Evolutionary conservation across 2,797 vertebrate genomes (phyloP).

Genomic region (Gambusia yucatana): DNA sequence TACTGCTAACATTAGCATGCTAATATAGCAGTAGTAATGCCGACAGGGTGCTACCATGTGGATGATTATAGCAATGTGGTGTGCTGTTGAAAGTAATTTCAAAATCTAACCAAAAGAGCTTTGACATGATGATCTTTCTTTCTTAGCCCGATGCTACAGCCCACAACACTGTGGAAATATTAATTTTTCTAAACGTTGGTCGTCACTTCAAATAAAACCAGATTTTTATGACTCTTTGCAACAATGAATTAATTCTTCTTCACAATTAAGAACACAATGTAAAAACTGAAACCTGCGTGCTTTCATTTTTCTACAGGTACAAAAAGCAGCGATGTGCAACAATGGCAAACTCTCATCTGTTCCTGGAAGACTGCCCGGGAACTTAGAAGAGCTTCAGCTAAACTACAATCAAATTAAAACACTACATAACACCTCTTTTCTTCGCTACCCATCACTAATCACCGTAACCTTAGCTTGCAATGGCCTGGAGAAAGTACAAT

Average conservation of each 20-base stretch:
- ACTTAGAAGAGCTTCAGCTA: slow-evolving; percentile 83
- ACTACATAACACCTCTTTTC: slow-evolving; percentile 81
- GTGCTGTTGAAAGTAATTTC: neutral
- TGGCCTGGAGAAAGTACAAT: slow-evolving; percentile 75
- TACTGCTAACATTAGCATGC: neutral
- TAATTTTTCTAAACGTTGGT: neutral
- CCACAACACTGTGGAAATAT: neutral
- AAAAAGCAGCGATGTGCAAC: slow-evolving; percentile 80
- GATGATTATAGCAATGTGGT: neutral
- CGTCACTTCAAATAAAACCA: neutral
- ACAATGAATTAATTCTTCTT: neutral
- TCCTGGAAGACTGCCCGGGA: slow-evolving; percentile 75
- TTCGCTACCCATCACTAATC: slow-evolving; percentile 78
- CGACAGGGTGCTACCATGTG: neutral
- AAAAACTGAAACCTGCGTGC: neutral
- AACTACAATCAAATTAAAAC: slow-evolving; percentile 86
- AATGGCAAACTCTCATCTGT: slow-evolving; percentile 73
- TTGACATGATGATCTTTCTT: neutral
- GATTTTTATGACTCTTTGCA: neutral
- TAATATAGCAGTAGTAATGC: neutral
- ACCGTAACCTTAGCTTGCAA: slow-evolving; percentile 85
- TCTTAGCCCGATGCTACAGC: neutral
- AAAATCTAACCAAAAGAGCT: neutral
- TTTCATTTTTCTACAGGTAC: slow-evolving; percentile 76
- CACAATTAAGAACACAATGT: too few relatives aligned